A percentile compares a stretch with the other conserved stretches of the same genome.
Conservation (phyloP, 1,140 invertebrate species). For the Philaenus spumarius region DNA sequence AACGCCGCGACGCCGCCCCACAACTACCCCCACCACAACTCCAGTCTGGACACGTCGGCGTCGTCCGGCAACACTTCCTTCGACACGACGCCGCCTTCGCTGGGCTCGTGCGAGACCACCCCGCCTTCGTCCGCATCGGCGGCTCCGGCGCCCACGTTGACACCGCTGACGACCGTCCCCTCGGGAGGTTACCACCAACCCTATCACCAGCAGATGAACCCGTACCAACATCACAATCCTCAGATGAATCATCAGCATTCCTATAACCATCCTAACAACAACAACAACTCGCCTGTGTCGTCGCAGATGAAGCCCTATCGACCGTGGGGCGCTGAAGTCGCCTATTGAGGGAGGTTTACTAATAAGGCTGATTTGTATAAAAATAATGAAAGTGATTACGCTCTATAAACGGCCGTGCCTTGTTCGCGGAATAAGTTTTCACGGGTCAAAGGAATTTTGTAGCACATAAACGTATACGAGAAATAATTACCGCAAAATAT, state of each 20-base stretch:
- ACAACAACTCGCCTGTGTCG: slow-evolving; percentile 36
- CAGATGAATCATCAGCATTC: slow-evolving; percentile 38
- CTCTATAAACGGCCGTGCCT: no score
- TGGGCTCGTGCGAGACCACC: slow-evolving; percentile 23
- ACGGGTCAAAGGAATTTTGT: no score
- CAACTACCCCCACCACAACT: slow-evolving; percentile 33
- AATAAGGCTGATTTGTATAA: not conserved
- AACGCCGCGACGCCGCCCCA: slow-evolving; percentile 39
- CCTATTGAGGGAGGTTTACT: slow-evolving; percentile 50
- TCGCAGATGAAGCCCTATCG: slow-evolving; percentile 73
- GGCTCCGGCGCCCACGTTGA: slow-evolving; percentile 34
- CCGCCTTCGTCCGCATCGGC: slow-evolving; percentile 26
- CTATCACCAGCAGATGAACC: slow-evolving; percentile 46
- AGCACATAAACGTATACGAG: no score
- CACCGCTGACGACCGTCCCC: slow-evolving; percentile 40
- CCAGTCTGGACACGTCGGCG: slow-evolving; percentile 15
- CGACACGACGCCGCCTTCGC: slow-evolving; percentile 42
- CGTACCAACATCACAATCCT: slow-evolving; percentile 46
- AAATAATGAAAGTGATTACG: no score
- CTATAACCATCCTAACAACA: slow-evolving; percentile 42
- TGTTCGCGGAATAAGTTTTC: no score
- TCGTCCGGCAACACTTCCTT: slow-evolving; percentile 17
- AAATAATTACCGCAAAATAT: no score
- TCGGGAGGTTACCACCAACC: slow-evolving; percentile 36
- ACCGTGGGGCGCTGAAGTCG: slow-evolving; percentile 93